Percentiles rank a stretch among this genome's conserved stretches.
Evolutionary conservation across 2,888 invertebrate genomes (phyloP).

Genomic region (Uropetala carovei): DNA sequence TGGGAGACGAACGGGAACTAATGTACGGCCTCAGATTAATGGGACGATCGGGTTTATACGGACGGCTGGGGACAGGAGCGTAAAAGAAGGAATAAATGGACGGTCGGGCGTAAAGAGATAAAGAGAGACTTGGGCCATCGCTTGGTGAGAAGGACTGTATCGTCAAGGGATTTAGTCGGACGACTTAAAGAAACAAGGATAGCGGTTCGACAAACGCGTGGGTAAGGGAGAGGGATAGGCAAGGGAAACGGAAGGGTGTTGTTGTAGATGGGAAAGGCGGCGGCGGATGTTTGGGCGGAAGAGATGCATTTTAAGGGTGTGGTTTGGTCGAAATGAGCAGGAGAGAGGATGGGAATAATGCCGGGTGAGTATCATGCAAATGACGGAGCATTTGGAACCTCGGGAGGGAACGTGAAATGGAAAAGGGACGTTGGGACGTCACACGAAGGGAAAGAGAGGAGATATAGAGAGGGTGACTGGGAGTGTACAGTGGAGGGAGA

Average conservation of each 20-base stretch:
- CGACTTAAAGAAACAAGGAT: background rate
- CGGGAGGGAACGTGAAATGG: background rate
- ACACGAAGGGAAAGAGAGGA: background rate
- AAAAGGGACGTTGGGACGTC: too few relatives aligned
- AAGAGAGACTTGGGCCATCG: too few relatives aligned
- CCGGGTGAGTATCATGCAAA: background rate
- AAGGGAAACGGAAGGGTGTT: background rate
- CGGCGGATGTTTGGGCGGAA: background rate
- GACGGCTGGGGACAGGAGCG: too few relatives aligned
- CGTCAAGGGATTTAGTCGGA: too few relatives aligned
- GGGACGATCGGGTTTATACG: too few relatives aligned
- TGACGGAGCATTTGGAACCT: slow-evolving; percentile 10
- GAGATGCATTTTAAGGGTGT: background rate
- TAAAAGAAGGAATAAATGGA: too few relatives aligned
- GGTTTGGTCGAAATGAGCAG: background rate
- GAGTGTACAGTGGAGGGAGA: background rate
- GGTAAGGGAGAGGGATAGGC: background rate
- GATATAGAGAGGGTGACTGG: background rate
- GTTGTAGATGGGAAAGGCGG: background rate
- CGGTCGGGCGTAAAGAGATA: too few relatives aligned
- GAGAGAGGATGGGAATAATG: background rate
- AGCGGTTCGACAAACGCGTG: background rate
- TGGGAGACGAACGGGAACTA: too few relatives aligned
- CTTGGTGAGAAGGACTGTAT: too few relatives aligned
- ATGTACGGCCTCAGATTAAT: too few relatives aligned